Conservation (phyloP, 2,113 vertebrate species). For the Hepsetus odoe region DNA sequence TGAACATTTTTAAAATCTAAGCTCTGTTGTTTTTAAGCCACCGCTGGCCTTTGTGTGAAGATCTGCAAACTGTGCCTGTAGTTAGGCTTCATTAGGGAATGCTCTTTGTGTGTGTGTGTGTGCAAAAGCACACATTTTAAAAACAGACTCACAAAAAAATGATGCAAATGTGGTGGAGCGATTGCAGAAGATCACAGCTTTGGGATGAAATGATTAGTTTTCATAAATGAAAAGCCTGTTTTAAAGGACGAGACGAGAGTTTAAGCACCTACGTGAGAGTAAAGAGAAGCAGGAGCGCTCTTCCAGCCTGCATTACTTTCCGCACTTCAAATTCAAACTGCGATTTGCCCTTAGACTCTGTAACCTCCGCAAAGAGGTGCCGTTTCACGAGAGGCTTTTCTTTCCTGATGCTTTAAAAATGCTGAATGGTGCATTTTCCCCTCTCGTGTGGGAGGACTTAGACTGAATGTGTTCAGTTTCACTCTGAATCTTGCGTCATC, state of each 20-base stretch:
- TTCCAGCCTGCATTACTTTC: not conserved
- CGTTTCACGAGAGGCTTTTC: too few species aligned
- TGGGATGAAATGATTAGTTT: not conserved
- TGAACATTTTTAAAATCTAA: too few species aligned
- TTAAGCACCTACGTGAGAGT: not conserved
- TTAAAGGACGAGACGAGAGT: not conserved
- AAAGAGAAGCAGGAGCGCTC: not conserved
- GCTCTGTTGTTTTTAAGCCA: not conserved
- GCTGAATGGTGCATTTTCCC: too few species aligned
- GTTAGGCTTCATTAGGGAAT: not conserved
- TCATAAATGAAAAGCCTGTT: not conserved
- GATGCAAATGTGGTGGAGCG: not conserved
- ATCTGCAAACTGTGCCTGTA: not conserved
- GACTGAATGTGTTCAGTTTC: too few species aligned
- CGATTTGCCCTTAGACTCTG: not conserved
- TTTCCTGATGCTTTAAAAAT: too few species aligned
- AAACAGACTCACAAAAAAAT: not conserved
- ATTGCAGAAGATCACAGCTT: not conserved
- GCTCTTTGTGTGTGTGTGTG: not conserved
- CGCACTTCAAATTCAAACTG: not conserved
- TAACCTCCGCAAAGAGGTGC: not conserved
- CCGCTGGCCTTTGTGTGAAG: not conserved
- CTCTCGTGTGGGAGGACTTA: too few species aligned
- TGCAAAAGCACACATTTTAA: not conserved
- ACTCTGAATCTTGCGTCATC: too few species aligned